Percentiles rank a stretch among this genome's conserved stretches.
phyloP scores from a whole-genome alignment of 2,113 vertebrate species.

The Neotragus moschatus region DNA sequence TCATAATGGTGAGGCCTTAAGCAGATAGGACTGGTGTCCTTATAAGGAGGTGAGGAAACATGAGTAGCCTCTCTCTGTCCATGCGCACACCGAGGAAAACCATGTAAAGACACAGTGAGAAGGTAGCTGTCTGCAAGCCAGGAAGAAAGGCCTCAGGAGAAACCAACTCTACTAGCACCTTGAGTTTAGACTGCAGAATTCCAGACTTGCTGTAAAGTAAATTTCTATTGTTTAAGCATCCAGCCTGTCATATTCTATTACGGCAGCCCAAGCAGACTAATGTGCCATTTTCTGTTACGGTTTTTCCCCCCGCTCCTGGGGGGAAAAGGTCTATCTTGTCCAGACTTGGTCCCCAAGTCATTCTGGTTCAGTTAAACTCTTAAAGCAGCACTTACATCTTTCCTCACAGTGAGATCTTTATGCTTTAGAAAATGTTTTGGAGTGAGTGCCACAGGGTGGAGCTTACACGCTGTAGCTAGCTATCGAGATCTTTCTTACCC shows the following conservation, averaged over 20 bases:
- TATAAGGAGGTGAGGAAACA: neutral
- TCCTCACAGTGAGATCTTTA: neutral
- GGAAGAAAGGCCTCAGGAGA: neutral
- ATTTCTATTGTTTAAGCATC: neutral
- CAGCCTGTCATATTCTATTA: neutral
- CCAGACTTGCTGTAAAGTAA: neutral
- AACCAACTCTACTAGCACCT: neutral
- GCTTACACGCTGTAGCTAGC: neutral
- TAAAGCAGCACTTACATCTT: neutral
- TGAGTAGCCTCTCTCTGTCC: too few species aligned
- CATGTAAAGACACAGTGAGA: neutral
- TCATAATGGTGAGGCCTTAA: neutral
- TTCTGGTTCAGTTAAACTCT: neutral
- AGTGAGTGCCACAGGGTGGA: neutral
- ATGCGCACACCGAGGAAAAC: accelerated
- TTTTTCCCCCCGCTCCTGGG: too few species aligned
- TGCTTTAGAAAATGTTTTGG: neutral
- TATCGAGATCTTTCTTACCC: neutral
- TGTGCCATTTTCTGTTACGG: neutral
- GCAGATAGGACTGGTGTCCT: neutral
- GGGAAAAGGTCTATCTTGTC: too few species aligned
- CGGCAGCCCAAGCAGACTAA: neutral
- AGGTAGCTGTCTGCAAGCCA: neutral
- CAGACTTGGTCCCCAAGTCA: neutral
- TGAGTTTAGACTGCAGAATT: neutral